These are phyloP conservation scores for Scaptodrosophila lebanonensis DNA, from an alignment of 1,140 invertebrate species.

Conservation along the genomic window DNA sequence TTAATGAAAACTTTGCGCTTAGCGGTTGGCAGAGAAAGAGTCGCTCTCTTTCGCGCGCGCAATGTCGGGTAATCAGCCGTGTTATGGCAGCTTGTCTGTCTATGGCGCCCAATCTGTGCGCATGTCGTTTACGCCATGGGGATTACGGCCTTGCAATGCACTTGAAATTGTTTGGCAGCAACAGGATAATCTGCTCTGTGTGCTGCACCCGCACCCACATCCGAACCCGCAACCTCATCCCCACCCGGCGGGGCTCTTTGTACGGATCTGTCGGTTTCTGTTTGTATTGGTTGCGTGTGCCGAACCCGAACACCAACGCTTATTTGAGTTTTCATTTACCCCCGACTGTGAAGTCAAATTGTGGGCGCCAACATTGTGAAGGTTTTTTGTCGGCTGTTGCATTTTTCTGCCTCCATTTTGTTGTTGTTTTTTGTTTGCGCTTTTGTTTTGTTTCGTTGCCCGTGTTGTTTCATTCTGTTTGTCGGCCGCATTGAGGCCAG, in stretches of 20 bases:
- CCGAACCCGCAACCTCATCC: not conserved
- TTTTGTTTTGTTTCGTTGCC: conserved; percentile 26
- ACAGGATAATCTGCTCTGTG: conserved; percentile 36
- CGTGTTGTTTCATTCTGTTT: conserved; percentile 20
- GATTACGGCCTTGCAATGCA: conserved; percentile 41
- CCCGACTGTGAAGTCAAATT: conserved; percentile 5
- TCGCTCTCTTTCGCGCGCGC: not conserved
- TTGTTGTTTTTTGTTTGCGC: no score
- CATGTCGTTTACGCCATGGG: conserved; percentile 7
- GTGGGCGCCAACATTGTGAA: conserved; percentile 30
- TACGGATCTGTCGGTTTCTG: not conserved
- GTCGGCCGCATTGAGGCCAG: conserved; percentile 15
- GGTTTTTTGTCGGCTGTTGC: conserved; percentile 26
- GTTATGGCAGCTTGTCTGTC: conserved; percentile 28
- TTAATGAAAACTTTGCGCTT: conserved; percentile 51
- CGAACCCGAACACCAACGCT: not conserved
- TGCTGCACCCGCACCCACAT: conserved; percentile 3
- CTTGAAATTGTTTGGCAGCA: conserved; percentile 41
- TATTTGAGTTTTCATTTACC: no score
- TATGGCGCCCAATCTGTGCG: not conserved
- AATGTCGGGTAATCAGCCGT: conserved; percentile 38
- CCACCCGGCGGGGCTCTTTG: no score
- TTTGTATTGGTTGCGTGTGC: conserved; percentile 37
- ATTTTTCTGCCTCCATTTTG: conserved; percentile 10
- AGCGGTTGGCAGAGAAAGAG: conserved; percentile 26